Base-by-base conservation (phyloP, 2,113 vertebrate species). In the Thunnus maccoyii region DNA sequence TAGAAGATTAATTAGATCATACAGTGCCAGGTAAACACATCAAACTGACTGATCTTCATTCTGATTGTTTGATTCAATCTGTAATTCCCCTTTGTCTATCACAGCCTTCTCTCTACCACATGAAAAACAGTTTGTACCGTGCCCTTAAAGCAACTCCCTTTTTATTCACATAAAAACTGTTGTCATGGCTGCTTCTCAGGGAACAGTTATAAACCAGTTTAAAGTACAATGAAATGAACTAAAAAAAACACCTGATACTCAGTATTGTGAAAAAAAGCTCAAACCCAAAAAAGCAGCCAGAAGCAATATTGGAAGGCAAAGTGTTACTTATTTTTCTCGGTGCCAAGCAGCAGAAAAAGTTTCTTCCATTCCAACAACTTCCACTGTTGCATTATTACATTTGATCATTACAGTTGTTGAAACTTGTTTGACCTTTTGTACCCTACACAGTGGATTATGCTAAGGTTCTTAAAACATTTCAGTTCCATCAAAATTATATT, bases 191-290 rank as follows among this genome's bases (percentile, higher is more conserved):
- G 46, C 68, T 50, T 41, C 44, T 51, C 52, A 32, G 17, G 55
- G 66, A 46, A 32, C 72, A 20, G 52, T 54, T 60, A 22, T 57
- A 68, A 83, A 73, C 41, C 27, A n/a, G 46, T 69, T 84, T 27
- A 51, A 68, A 74, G 64, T 50, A 25, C 55, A 67, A 30, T 76
- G n/a, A 61, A 73, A 78, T 55, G 16, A 72, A 30, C 4, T 47
- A 10, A 56, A 78, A 54, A 10, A 56, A 78, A 54, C 68, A 48
- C 13, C 66, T 73, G 12, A 66, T 36, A 22, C 22, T 62, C 27
- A 14, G 16, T 20, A 3, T 41, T 64, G 65, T 60, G 22, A 46
- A 72, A 61, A 30, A 63, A 65, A 65, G 69, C 18, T 52, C 32
- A 17, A 60, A 51, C 20, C 20, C 54, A 22, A 18, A 10, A 41